Conservation (phyloP, 2,797 vertebrate genomes). For the Brachymystax lenok region DNA sequence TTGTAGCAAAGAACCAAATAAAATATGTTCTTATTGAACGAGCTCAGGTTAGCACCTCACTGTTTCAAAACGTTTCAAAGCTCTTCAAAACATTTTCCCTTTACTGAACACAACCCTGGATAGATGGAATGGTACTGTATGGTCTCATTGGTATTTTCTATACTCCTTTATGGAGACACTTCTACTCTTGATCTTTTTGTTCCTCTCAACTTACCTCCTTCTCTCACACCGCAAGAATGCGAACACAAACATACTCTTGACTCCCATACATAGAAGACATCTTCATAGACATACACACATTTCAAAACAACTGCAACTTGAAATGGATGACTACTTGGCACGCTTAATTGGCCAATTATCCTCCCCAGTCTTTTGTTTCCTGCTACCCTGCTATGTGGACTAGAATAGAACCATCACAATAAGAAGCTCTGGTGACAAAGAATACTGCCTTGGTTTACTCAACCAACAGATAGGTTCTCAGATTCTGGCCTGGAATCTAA, state of each 20-base stretch:
- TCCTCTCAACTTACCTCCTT: conserved; percentile 3
- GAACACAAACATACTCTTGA: conserved; percentile 16
- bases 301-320: conserved; percentile 11
- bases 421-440: conserved; percentile 22
- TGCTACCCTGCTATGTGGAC: conserved; percentile 5
- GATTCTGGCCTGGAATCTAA: background rate
- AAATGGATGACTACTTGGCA: conserved; percentile 1
- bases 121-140: background rate
- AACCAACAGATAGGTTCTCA: background rate
- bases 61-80: background rate
- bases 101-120: background rate
- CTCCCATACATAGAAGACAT: conserved; percentile 7
- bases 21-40: background rate
- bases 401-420: conserved; percentile 9
- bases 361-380: background rate
- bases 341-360: conserved; percentile 24
- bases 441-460: conserved; percentile 11
- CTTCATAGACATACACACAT: conserved; percentile 9
- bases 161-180: background rate
- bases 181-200: background rate
- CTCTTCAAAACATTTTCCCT: background rate
- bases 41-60: background rate
- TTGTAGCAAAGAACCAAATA: background rate
- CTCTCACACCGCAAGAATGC: background rate
- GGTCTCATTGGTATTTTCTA: background rate